phyloP scores from a whole-genome alignment of 2,888 invertebrate genomes.

The Agapostemon virescens region DNA sequence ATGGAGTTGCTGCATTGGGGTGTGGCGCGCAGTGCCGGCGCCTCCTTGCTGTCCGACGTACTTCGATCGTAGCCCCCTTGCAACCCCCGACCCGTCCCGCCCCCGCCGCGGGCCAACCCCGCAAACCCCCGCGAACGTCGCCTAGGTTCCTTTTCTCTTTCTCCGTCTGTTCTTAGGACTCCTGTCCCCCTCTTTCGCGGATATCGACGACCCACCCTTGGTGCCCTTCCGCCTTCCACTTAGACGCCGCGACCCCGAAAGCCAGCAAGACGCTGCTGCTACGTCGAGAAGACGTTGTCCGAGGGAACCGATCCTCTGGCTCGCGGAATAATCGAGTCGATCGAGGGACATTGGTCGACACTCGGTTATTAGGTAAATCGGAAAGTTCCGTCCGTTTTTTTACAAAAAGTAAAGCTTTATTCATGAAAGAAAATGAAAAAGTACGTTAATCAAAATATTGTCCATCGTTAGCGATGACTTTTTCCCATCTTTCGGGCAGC shows the following conservation, averaged over 20 bases:
- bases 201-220: conserved; percentile 69
- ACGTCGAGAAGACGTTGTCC: conserved; percentile 2
- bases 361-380: too few relatives aligned
- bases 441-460: too few relatives aligned
- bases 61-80: conserved; percentile 75
- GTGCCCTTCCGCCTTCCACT: conserved; percentile 52
- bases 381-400: too few relatives aligned
- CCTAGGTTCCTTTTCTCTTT: conserved; percentile 47
- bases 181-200: conserved; percentile 54
- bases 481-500: too few relatives aligned
- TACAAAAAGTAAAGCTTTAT: too few relatives aligned
- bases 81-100: conserved; percentile 43
- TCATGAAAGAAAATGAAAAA: too few relatives aligned
- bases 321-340: too few relatives aligned
- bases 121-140: conserved; percentile 30
- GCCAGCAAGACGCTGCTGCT: conserved; percentile 13
- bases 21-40: conserved; percentile 78
- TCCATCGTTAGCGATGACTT: too few relatives aligned
- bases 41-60: conserved; percentile 76
- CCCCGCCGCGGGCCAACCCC: not conserved
- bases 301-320: too few relatives aligned
- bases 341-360: too few relatives aligned
- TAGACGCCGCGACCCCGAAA: conserved; percentile 37
- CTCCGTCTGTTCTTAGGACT: conserved; percentile 55
- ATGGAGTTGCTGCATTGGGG: conserved; percentile 79